These are phyloP conservation scores for Clusia tigrina DNA, from an alignment of 2,888 invertebrate genomes.

Conservation along the genomic window DNA sequence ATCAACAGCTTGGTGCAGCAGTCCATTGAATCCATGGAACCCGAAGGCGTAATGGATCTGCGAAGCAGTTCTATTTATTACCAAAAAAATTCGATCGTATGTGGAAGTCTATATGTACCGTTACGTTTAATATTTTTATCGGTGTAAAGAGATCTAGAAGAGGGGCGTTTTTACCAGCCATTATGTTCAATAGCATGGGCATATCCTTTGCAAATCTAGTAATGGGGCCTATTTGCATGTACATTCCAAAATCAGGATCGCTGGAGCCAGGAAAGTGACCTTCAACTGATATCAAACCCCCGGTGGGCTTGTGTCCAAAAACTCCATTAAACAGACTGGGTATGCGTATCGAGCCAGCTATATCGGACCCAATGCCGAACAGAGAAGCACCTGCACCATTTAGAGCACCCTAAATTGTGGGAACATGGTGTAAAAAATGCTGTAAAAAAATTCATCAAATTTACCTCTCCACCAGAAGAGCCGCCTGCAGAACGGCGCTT, in stretches of 20 bases:
- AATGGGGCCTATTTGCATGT: slow-evolving; percentile 76
- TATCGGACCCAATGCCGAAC: slow-evolving; percentile 84
- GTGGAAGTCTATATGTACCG: neutral
- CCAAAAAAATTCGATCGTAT: slow-evolving; percentile 4
- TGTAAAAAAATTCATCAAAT: neutral
- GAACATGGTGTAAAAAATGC: slow-evolving; percentile 11
- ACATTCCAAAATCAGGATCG: slow-evolving; percentile 66
- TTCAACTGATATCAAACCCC: slow-evolving; percentile 68
- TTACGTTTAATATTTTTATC: slow-evolving; percentile 64
- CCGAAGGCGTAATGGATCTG: slow-evolving; percentile 48
- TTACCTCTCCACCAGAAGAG: slow-evolving; percentile 87
- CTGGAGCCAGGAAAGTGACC: slow-evolving; percentile 70
- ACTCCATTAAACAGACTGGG: slow-evolving; percentile 87
- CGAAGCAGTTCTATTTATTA: neutral
- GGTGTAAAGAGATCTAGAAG: slow-evolving; percentile 67
- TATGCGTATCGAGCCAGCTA: slow-evolving; percentile 86
- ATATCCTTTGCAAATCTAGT: slow-evolving; percentile 82
- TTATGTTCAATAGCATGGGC: slow-evolving; percentile 70
- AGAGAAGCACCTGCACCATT: slow-evolving; percentile 78
- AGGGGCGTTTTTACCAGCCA: slow-evolving; percentile 66
- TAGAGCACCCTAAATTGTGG: slow-evolving; percentile 70
- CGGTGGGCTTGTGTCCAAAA: slow-evolving; percentile 86
- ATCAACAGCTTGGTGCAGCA: slow-evolving; percentile 43
- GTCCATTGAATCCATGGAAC: slow-evolving; percentile 42
- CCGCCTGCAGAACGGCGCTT: slow-evolving; percentile 79